Evolutionary conservation across 1,140 invertebrate genomes (phyloP).

Genomic region (Coenobita brevimanus): DNA sequence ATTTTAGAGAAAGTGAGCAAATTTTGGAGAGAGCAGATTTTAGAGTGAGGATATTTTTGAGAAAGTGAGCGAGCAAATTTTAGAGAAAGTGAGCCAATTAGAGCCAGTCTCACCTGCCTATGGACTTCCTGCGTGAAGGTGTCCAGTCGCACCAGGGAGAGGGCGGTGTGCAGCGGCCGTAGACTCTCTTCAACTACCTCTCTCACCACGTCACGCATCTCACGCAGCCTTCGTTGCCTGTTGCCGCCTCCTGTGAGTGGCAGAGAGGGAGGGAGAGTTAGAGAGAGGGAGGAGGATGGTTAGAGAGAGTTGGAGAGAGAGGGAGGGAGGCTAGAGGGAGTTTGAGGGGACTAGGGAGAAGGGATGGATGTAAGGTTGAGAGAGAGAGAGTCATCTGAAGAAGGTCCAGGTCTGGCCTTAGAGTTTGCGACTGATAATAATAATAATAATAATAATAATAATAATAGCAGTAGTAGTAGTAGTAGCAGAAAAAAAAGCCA

Average conservation of each 20-base stretch:
- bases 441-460: too few species aligned
- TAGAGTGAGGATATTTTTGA: not conserved
- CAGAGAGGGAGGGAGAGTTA: not conserved
- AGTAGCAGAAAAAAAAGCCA: too few species aligned
- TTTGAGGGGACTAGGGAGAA: too few species aligned
- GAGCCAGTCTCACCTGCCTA: slow-evolving; percentile 33
- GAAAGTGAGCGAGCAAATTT: not conserved
- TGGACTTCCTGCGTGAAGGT: slow-evolving; percentile 62
- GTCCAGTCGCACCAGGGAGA: slow-evolving; percentile 63
- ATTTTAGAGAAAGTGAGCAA: too few species aligned
- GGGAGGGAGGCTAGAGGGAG: not conserved
- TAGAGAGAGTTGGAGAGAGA: not conserved
- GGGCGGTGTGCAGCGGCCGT: slow-evolving; percentile 64
- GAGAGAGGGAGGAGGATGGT: not conserved
- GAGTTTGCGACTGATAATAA: too few species aligned
- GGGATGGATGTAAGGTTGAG: too few species aligned
- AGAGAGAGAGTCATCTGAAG: too few species aligned
- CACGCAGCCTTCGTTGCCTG: slow-evolving; percentile 17
- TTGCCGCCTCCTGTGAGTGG: not conserved
- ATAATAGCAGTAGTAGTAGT: too few species aligned
- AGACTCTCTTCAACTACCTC: slow-evolving; percentile 46
- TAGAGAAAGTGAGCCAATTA: not conserved
- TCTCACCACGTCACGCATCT: slow-evolving; percentile 52
- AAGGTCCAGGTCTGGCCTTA: too few species aligned
- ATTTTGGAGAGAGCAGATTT: too few species aligned